Evolutionary conservation across 2,113 vertebrate genomes (phyloP), one percentile per base, ranked within the genome.

Genomic region (Sander vitreus): DNA sequence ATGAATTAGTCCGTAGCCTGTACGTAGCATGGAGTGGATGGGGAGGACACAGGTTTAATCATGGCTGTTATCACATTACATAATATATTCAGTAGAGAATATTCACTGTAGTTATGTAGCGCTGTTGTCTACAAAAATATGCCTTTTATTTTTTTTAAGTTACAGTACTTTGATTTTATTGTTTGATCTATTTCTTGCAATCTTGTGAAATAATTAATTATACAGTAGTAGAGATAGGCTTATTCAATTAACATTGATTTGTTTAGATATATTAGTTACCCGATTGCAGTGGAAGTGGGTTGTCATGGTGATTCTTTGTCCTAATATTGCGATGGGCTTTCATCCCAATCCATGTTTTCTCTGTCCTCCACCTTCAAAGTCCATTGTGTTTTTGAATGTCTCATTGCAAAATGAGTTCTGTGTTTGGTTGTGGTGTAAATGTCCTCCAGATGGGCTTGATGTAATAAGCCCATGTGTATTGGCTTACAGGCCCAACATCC

Each of bases 351-450:
- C 83, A 76, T 86, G 43, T 80, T 85, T 78, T 76, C 59, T 74
- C 70, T 63, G 16, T 86, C 19, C 75, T 89, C 85, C 58, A 76
- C 73, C 76, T 89, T 92, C 72, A 78, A 91, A 90, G 69, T 72
- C 77, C 75, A 89, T 84, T 88, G 76, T 89, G 68, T 71, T 83
- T 78, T 79, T 54, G 45, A 85, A 60, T 83, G 63, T 86, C 72
- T 69, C 75, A 1, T 7, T 72, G 67, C 78, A 87, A 81, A 89
- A 80, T 83, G 16, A 76, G 62, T 77, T 72, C 48, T 76, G 47
- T 87, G 76, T 89, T 86, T 86, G 87, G 77, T 90, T 89, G 59
- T 70, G 58, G 64, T 87, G 16, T 74, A 80, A 91, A 89, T 78
- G 51, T 83, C 59, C 76, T 87, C 78, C 90, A 88, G 84, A 88